Base-by-base conservation (phyloP, 2,888 invertebrate species). In the Zygaena filipendulae region DNA sequence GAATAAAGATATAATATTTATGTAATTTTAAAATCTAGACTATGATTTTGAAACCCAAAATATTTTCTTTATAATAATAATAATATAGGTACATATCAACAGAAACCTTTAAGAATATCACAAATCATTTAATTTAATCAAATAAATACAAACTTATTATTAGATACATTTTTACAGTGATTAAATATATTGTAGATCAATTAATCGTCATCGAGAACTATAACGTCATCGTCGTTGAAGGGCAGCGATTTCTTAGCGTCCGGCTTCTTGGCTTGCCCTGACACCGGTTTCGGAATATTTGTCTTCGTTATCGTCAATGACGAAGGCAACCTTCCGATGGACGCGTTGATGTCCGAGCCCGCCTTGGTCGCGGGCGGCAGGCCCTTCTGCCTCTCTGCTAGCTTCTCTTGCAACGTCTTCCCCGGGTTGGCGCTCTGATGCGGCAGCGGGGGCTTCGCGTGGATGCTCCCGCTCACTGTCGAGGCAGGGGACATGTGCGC, bases 381-480 rank as follows among this genome's bases (percentile, higher is more conserved):
- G 40, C 60, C 61, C 47, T 87, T 87, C 38, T 86, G 84, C 33
- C 83, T 72, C 38, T 87, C 87, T 0, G 87, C 87, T 30, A 87
- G 56, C 54, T 87, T 87, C 50, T 87, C 86, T 47, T 87, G 87
- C 31, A 87, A 52, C 1, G 87, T 87, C 62, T 87, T 87, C 1
- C 83, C 83, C 1, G 85, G 82, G 42, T 82, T 83, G 2, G 67
- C 61, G 49, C 77, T 80, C 39, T 69, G 67, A 33, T 71, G 75
- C 0, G 71, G 67, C 49, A 58, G 38, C 1, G 59, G 68, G 1
- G 68, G 72, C 37, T 75, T 75, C 0, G 66, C 45, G 30, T 70
- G 75, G 3, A 63, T 48, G 2, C 55, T 49, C 0, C 64, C 40
- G 27, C 43, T 67, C 2, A 56, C 49, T 2, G 60, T 56, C 0